Conservation (phyloP, 2,797 vertebrate species). For the Phoxinus dragarum region DNA sequence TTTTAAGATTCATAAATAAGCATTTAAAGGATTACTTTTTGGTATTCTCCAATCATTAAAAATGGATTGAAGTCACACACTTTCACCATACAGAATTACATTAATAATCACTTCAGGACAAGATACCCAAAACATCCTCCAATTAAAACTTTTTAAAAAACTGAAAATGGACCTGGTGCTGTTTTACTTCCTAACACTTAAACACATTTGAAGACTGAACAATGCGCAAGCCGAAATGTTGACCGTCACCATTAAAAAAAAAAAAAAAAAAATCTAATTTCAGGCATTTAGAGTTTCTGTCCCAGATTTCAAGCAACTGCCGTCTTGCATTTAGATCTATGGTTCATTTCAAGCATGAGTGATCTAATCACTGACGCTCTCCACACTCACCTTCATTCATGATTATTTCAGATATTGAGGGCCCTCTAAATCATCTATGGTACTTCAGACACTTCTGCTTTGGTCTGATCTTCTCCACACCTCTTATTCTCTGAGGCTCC, state of each 20-base stretch:
- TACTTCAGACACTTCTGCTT: conserved; percentile 33
- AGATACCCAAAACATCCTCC: background rate
- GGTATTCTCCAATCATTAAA: background rate
- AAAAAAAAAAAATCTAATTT: background rate
- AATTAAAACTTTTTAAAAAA: background rate
- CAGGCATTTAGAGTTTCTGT: background rate
- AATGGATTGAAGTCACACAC: background rate
- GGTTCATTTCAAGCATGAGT: conserved; percentile 8
- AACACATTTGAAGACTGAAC: background rate
- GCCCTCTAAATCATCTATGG: conserved; percentile 28
- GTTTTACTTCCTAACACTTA: background rate
- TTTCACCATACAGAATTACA: background rate
- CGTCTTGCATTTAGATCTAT: conserved; percentile 5
- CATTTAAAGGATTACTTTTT: background rate
- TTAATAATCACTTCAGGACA: background rate
- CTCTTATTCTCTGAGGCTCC: conserved; percentile 8
- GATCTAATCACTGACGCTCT: conserved; percentile 29
- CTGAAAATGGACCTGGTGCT: background rate
- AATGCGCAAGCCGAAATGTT: background rate
- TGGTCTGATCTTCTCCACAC: conserved; percentile 34
- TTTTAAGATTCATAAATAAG: background rate
- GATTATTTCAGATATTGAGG: conserved; percentile 35
- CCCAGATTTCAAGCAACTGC: background rate
- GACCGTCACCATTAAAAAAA: background rate
- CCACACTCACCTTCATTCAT: conserved; percentile 12